Base-by-base conservation (phyloP, 1,140 invertebrate genomes). In the Listronotus bonariensis region DNA sequence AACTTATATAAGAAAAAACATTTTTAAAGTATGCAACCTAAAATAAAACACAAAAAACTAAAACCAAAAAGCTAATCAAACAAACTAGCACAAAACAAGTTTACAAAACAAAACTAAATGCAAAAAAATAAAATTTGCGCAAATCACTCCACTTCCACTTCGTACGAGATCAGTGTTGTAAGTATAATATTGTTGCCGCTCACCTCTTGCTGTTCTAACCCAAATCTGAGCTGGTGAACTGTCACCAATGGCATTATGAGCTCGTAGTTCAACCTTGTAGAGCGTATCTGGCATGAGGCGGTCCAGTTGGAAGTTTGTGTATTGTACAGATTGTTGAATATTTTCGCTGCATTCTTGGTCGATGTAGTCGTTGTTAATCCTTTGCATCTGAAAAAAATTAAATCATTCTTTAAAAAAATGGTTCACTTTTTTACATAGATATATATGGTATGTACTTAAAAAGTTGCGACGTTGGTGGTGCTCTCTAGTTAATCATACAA, bases 171-270 rank as follows among this genome's bases (percentile, higher is more conserved):
- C 56, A 11, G 72, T 69, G 56, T 69, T 68, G 53, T 76, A 75
- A 62, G 43, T 71, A 63, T 73, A 79, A 73, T 77, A 77, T 41
- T 76, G 70, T 86, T 90, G 68, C 51, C 70, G 64, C 89, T 91
- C 85, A 92, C 92, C 93, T 86, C 87, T 84, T 69, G 90, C 88
- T 41, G 93, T 96, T 80, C 89, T 90, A 73, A 96, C 84, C 73
- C 87, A 85, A 48, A 92, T 84, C 71, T 87, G 82, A 8, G 88
- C 88, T 1, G 92, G 87, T 42, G 84, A 78, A 67, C 92, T 93
- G 76, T 80, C 43, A 45, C 93, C 93, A 46, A 96, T 89, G 9
- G 83, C 78, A 79, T 97, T 97, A 72, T 92, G 90, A 11, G 94
- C 94, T 72, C 86, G 83, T 17, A 96, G 79, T 75, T 94, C 90